These are phyloP conservation scores for Scaptomyza caliginosa DNA, from an alignment of 2,888 invertebrate genomes.

Conservation along the genomic window DNA sequence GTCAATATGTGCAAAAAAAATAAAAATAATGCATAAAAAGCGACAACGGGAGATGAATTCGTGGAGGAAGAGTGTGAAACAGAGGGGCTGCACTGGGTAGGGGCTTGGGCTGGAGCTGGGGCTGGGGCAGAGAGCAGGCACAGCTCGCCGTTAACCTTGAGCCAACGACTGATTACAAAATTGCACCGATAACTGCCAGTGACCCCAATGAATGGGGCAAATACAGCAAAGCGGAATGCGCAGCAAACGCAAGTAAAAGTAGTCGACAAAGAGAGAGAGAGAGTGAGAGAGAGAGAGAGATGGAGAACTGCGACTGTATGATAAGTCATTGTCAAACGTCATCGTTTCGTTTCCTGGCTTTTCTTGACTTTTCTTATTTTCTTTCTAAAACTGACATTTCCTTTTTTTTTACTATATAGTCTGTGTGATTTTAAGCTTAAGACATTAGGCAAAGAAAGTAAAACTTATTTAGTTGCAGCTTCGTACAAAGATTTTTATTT, in stretches of 20 bases:
- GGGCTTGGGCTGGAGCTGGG: too few species aligned
- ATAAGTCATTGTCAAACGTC: constrained; percentile 46
- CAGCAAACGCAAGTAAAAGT: constrained; percentile 6
- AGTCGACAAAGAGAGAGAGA: not conserved
- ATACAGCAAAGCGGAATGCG: not conserved
- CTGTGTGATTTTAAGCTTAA: not conserved
- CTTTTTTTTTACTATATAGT: constrained; percentile 4
- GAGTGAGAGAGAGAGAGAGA: not conserved
- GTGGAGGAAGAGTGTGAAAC: constrained; percentile 2
- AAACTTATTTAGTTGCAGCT: too few species aligned
- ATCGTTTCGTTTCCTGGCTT: constrained; percentile 35
- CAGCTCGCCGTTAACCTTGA: constrained; percentile 75
- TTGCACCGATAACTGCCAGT: constrained; percentile 82
- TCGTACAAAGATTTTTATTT: too few species aligned
- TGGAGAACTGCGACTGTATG: constrained; percentile 15
- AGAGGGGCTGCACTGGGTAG: too few species aligned
- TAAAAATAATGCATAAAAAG: not conserved
- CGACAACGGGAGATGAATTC: not conserved
- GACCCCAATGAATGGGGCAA: constrained; percentile 65
- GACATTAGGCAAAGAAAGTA: too few species aligned
- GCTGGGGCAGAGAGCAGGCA: not conserved
- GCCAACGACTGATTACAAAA: constrained; percentile 81
- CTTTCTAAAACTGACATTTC: constrained; percentile 7
- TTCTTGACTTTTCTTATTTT: constrained; percentile 3
- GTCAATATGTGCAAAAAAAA: constrained; percentile 55